Conservation (phyloP, 2,888 invertebrate genomes). For the Frankliniella intonsa region DNA sequence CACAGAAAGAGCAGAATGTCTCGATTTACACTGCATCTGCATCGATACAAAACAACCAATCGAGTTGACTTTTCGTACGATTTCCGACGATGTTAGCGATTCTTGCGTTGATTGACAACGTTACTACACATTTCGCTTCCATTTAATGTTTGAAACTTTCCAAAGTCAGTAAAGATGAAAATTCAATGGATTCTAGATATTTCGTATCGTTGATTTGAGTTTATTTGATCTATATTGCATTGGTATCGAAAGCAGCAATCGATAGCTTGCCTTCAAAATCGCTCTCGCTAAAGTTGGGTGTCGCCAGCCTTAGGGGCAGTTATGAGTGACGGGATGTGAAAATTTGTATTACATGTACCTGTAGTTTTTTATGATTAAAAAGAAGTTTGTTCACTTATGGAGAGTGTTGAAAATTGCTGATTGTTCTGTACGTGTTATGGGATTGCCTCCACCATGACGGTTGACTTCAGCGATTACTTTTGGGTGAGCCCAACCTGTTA, state of each 20-base stretch:
- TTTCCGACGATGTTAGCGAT: no score
- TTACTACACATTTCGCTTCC: no score
- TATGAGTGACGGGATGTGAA: conserved; percentile 15
- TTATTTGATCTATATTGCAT: no score
- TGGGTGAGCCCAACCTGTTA: conserved; percentile 49
- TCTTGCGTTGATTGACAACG: no score
- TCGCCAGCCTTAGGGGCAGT: background rate
- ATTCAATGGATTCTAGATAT: no score
- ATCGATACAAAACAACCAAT: no score
- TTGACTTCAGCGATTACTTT: conserved; percentile 57
- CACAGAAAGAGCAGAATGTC: background rate
- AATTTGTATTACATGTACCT: background rate
- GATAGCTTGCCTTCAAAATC: background rate
- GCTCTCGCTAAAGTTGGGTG: background rate
- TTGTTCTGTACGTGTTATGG: background rate
- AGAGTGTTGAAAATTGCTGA: background rate
- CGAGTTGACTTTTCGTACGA: no score
- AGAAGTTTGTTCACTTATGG: background rate
- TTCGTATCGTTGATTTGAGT: no score
- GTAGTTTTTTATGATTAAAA: background rate
- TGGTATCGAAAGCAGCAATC: background rate
- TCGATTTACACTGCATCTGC: no score
- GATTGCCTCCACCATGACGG: conserved; percentile 47
- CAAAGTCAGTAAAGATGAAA: no score
- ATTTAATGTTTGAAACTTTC: no score